Percentiles rank a stretch among this genome's conserved stretches.
phyloP scores from a whole-genome alignment of 2,797 vertebrate species.

The Sebastes elongatus region DNA sequence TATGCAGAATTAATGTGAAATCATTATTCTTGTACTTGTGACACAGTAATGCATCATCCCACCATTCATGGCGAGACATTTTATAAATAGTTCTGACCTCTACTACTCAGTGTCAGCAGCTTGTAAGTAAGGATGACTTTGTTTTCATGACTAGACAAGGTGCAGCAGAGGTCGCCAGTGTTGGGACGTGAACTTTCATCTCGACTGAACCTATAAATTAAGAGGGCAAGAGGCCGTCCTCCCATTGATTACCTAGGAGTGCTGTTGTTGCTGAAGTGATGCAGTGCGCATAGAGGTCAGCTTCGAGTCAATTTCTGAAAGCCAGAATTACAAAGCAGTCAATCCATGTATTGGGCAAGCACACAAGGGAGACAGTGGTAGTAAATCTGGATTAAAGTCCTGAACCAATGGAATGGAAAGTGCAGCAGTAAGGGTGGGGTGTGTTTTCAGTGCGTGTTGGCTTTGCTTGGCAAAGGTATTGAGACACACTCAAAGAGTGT shows the following conservation, averaged over 20 bases:
- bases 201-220: background rate
- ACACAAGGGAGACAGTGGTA: slow-evolving; percentile 18
- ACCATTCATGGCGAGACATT: background rate
- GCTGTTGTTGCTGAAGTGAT: slow-evolving; percentile 3
- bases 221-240: background rate
- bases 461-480: background rate
- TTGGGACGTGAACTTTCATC: background rate
- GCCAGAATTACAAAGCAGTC: slow-evolving; percentile 29
- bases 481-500: background rate
- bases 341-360: slow-evolving; percentile 31
- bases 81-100: background rate
- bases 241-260: background rate
- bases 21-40: background rate
- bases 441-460: background rate
- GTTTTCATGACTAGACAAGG: background rate
- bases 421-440: background rate
- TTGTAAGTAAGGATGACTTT: background rate
- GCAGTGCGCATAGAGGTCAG: background rate
- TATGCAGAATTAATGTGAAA: background rate
- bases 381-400: slow-evolving; percentile 62
- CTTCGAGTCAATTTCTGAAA: slow-evolving; percentile 7
- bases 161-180: background rate
- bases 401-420: slow-evolving; percentile 14
- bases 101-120: background rate
- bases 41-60: background rate